Evolutionary conservation across 2,888 invertebrate species (phyloP).

Genomic region (Pseudococcus longispinus): DNA sequence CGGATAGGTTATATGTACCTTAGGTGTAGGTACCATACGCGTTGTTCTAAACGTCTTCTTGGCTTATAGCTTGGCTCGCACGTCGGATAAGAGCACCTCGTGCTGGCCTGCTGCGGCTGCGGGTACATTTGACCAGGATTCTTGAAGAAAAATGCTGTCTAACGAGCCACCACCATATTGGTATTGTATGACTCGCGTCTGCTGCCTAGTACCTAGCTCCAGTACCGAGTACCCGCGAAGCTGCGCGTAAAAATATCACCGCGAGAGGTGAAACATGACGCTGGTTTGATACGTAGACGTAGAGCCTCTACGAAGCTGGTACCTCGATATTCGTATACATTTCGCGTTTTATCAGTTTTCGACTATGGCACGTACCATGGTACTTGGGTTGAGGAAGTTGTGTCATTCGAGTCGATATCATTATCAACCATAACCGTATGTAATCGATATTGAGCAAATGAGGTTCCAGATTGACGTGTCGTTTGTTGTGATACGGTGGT

Average conservation of each 20-base stretch:
- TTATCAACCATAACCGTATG: too few relatives aligned
- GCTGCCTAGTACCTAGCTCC: neutral
- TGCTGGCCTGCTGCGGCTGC: neutral
- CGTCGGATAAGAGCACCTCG: neutral
- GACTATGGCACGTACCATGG: neutral
- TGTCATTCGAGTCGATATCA: neutral
- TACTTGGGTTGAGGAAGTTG: neutral
- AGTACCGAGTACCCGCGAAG: neutral
- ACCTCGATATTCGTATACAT: neutral
- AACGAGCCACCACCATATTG: conserved; percentile 34
- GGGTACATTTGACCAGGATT: conserved; percentile 31
- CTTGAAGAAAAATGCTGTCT: conserved; percentile 15
- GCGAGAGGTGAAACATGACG: neutral
- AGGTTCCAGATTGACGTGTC: too few relatives aligned
- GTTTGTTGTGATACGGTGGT: too few relatives aligned
- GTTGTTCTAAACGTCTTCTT: neutral
- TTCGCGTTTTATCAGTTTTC: neutral
- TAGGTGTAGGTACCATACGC: neutral
- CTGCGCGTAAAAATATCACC: neutral
- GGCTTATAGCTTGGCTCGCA: too few relatives aligned
- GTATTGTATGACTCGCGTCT: conserved; percentile 12
- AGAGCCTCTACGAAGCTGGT: neutral
- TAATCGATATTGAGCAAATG: too few relatives aligned
- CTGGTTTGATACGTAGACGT: too few relatives aligned
- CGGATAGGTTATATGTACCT: neutral